These are phyloP conservation scores for Arge pagana DNA, from an alignment of 2,888 invertebrate genomes.

Conservation along the genomic window DNA sequence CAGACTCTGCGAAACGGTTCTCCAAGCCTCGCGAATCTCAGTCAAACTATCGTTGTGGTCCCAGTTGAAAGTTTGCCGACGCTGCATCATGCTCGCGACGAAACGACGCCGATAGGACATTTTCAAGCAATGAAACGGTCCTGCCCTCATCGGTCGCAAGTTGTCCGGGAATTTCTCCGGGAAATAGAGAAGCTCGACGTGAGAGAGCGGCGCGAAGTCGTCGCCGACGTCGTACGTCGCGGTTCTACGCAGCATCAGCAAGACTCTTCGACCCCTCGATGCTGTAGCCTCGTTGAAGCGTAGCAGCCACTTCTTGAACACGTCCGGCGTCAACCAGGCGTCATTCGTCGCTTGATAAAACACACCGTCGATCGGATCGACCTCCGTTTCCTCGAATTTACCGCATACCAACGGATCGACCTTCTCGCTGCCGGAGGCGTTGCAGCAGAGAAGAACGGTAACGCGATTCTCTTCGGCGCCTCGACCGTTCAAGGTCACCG, in stretches of 20 bases:
- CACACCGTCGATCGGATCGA: slow-evolving; percentile 24
- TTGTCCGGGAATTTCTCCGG: slow-evolving; percentile 41
- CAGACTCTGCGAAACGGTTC: slow-evolving; percentile 38
- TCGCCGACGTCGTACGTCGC: slow-evolving; percentile 34
- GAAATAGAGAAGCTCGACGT: slow-evolving; percentile 41
- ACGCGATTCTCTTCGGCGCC: slow-evolving; percentile 26
- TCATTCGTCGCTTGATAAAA: slow-evolving; percentile 33
- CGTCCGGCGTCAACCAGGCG: slow-evolving; percentile 35
- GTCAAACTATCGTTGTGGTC: slow-evolving; percentile 33
- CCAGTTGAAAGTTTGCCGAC: slow-evolving; percentile 31
- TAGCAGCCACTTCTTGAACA: slow-evolving; percentile 39
- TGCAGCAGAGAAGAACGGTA: slow-evolving; percentile 41
- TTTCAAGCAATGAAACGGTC: slow-evolving; percentile 44
- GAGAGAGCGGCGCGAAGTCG: slow-evolving; percentile 28
- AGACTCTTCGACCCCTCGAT: slow-evolving; percentile 34
- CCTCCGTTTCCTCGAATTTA: slow-evolving; percentile 30
- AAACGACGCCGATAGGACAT: slow-evolving; percentile 41
- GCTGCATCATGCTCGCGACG: slow-evolving; percentile 31
- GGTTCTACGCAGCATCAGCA: slow-evolving; percentile 38
- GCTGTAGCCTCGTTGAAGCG: slow-evolving; percentile 38
- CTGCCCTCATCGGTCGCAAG: slow-evolving; percentile 39
- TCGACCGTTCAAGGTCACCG: not conserved
- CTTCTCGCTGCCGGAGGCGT: slow-evolving; percentile 44
- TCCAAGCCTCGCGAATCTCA: slow-evolving; percentile 40
- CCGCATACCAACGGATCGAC: slow-evolving; percentile 43